These are phyloP conservation scores for Bombus confusus DNA, from an alignment of 1,140 invertebrate genomes.

Conservation along the genomic window DNA sequence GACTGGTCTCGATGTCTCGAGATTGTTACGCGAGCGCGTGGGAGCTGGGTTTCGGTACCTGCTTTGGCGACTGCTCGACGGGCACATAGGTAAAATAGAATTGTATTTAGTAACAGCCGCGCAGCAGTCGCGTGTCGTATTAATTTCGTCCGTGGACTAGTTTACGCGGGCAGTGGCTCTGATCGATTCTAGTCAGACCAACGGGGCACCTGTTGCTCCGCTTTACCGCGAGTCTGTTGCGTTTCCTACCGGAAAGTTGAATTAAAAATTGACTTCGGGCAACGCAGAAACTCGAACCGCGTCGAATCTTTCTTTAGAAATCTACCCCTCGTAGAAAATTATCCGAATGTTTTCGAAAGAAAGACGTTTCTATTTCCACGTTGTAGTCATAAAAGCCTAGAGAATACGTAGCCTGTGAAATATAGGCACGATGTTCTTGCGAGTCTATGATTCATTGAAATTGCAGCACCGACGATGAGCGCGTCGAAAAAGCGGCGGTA, in stretches of 20 bases:
- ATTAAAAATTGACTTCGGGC: no score
- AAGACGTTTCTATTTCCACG: not conserved
- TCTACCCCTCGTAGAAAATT: not conserved
- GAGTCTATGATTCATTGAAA: slow-evolving; percentile 1
- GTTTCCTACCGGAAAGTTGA: no score
- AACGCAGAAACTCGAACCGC: no score
- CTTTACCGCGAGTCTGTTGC: not conserved
- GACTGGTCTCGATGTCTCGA: not conserved
- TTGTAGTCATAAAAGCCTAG: not conserved
- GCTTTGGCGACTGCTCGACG: not conserved
- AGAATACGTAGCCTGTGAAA: not conserved
- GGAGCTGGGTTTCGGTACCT: slow-evolving; percentile 4
- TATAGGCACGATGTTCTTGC: not conserved
- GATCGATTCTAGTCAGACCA: slow-evolving; percentile 1
- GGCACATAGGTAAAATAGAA: slow-evolving; percentile 4
- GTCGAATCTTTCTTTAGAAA: not conserved
- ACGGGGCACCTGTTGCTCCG: slow-evolving; percentile 36
- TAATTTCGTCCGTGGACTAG: not conserved
- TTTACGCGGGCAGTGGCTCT: not conserved
- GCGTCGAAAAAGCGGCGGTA: not conserved
- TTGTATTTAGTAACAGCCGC: not conserved
- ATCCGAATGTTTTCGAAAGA: not conserved
- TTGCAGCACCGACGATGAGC: not conserved
- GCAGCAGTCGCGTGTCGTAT: no score
- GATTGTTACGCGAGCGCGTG: not conserved